Percentiles rank a stretch among this genome's conserved stretches.
phyloP scores from a whole-genome alignment of 2,113 vertebrate genomes.

The Elephantulus edwardii region DNA sequence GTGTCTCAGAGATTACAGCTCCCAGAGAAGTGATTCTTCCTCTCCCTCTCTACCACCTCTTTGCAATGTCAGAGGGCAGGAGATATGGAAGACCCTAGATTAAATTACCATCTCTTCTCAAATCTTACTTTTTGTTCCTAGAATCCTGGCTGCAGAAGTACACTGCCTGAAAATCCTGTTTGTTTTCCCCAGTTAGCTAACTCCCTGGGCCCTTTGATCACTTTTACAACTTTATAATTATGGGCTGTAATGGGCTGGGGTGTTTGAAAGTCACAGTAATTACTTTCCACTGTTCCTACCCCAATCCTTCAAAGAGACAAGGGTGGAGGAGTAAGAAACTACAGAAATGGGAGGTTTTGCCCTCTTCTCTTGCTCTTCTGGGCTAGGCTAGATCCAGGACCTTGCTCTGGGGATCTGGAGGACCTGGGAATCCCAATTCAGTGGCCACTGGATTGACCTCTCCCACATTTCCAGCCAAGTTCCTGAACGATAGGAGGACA shows the following conservation, averaged over 20 bases:
- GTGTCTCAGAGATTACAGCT: background rate
- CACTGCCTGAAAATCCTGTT: slow-evolving; percentile 73
- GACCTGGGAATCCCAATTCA: background rate
- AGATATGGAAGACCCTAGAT: background rate
- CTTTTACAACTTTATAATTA: slow-evolving; percentile 80
- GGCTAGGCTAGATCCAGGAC: background rate
- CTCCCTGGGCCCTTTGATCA: slow-evolving; percentile 68
- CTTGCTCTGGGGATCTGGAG: background rate
- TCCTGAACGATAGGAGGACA: background rate
- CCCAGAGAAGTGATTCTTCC: background rate
- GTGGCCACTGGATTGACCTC: background rate
- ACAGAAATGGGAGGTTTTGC: slow-evolving; percentile 34
- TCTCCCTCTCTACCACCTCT: background rate
- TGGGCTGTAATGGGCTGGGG: slow-evolving; percentile 70
- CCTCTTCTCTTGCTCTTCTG: background rate
- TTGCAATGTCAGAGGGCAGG: background rate
- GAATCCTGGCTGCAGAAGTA: slow-evolving; percentile 51
- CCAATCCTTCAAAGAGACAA: slow-evolving; percentile 61
- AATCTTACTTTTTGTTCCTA: slow-evolving; percentile 55
- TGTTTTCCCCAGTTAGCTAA: slow-evolving; percentile 66
- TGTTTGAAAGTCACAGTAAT: slow-evolving; percentile 73
- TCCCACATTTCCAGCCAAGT: background rate
- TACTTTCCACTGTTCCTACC: slow-evolving; percentile 71
- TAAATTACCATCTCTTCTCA: background rate
- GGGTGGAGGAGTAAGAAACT: slow-evolving; percentile 52